Evolutionary conservation across 2,888 invertebrate species (phyloP), one percentile per base, ranked within the genome.

Genomic region (Apeira syringaria): DNA sequence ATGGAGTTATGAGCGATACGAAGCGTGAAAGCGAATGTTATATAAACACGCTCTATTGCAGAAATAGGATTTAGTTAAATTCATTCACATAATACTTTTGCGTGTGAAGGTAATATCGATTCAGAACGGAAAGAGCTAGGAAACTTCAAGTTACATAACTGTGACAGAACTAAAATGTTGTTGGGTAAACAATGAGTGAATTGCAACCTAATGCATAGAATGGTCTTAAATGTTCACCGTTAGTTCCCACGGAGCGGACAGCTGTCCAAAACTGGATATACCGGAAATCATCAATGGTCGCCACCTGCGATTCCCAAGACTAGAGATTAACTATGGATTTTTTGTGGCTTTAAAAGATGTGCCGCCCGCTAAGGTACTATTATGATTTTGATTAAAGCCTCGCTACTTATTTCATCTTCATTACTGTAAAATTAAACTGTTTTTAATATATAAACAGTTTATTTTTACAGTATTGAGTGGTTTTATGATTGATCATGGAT

Each of bases 251-350:
- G 83, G 65, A 61, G 49, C 75, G 61, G 69, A 67, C 80, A 75
- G 74, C 74, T 75, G 68, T 71, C 78, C 70, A 64, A 79, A 84
- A 88, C 86, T 80, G 74, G 87, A 80, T 68, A 77, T 76, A 86
- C 88, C 83, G 85, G 87, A 85, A 79, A 80, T 59, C 56, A 54
- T 63, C 61, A 65, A 72, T 68, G 56, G 61, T 60, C 64, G 59
- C 47, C 76, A 74, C 74, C 76, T 76, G 78, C 68, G 56, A 63
- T 68, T 69, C 66, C 64, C 64, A 65, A 59, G 58, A 52, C 55
- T 56, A 37, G 47, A 47, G 53, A 56, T 50, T 57, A 58, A 59
- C 44, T 47, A 53, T 44, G 36, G 31, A 15, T 50, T 46, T 56
- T 58, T 56, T 56, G 56, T 60, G 54, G 52, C 41, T 43, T 56